A percentile compares a stretch with the other conserved stretches of the same genome.
phyloP scores from a whole-genome alignment of 2,113 vertebrate species.

The Agapornis roseicollis region DNA sequence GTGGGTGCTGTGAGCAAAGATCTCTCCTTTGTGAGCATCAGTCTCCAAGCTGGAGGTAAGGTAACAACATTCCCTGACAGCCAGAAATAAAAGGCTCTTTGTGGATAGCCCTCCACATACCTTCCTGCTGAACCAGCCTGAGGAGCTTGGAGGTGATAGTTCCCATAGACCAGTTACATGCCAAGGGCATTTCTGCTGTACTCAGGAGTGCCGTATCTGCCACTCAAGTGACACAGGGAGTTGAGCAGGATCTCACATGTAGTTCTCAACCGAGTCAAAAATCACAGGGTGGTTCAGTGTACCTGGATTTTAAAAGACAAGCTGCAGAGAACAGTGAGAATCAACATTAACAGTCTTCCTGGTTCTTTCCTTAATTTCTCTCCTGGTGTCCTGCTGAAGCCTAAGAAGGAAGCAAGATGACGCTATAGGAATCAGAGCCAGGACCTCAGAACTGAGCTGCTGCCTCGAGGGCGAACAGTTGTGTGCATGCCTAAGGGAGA shows the following conservation, averaged over 20 bases:
- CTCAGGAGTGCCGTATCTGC: background rate
- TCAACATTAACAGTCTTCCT: background rate
- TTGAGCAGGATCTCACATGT: rapidly evolving
- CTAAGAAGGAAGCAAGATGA: background rate
- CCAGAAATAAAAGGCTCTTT: background rate
- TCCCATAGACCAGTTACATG: background rate
- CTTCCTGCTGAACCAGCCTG: background rate
- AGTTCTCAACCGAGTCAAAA: background rate
- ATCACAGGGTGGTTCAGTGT: background rate
- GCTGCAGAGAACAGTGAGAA: background rate
- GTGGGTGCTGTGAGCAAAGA: background rate
- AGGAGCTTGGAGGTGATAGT: background rate
- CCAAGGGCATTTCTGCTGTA: background rate
- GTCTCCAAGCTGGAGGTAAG: background rate
- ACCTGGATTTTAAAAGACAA: background rate
- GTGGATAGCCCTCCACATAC: background rate
- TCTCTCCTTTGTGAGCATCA: background rate
- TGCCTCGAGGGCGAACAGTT: rapidly evolving
- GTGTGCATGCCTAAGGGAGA: background rate
- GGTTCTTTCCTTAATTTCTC: background rate
- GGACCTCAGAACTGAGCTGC: background rate
- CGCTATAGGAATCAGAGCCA: background rate
- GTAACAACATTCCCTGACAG: background rate
- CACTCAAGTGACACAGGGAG: rapidly evolving
- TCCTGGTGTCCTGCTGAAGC: background rate